phyloP scores from a whole-genome alignment of 1,140 invertebrate species.

The Drosophila nasuta region DNA sequence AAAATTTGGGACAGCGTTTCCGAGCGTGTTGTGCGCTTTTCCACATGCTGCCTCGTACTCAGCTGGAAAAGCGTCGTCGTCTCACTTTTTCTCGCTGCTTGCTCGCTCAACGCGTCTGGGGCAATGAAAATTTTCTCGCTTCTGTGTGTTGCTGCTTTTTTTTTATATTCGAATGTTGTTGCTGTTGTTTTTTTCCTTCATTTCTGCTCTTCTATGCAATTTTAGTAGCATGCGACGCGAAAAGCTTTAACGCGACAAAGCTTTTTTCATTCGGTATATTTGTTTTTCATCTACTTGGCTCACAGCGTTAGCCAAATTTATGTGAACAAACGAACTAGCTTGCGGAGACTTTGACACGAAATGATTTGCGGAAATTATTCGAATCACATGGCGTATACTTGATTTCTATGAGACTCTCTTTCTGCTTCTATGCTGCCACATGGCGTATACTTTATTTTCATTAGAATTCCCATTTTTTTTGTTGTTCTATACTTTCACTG shows the following conservation, averaged over 20 bases:
- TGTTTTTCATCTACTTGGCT: slow-evolving; percentile 19
- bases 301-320: neutral
- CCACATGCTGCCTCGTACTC: slow-evolving; percentile 78
- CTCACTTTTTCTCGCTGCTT: slow-evolving; percentile 21
- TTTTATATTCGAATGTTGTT: neutral
- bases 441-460: no score
- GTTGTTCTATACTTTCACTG: slow-evolving; percentile 43
- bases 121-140: slow-evolving; percentile 33
- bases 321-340: neutral
- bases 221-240: slow-evolving; percentile 29
- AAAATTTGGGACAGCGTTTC: slow-evolving; percentile 52
- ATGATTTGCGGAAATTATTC: neutral
- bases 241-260: slow-evolving; percentile 37
- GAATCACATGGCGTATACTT: neutral
- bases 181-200: neutral
- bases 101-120: slow-evolving; percentile 44
- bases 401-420: neutral
- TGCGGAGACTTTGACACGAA: neutral
- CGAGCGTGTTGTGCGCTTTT: slow-evolving; percentile 72
- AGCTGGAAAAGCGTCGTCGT: slow-evolving; percentile 73
- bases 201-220: slow-evolving; percentile 34
- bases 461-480: neutral
- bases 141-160: neutral
- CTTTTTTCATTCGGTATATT: slow-evolving; percentile 27
- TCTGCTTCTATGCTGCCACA: slow-evolving; percentile 31